Base-by-base conservation (phyloP, 2,113 vertebrate genomes). In the Zosterops pallidus region DNA sequence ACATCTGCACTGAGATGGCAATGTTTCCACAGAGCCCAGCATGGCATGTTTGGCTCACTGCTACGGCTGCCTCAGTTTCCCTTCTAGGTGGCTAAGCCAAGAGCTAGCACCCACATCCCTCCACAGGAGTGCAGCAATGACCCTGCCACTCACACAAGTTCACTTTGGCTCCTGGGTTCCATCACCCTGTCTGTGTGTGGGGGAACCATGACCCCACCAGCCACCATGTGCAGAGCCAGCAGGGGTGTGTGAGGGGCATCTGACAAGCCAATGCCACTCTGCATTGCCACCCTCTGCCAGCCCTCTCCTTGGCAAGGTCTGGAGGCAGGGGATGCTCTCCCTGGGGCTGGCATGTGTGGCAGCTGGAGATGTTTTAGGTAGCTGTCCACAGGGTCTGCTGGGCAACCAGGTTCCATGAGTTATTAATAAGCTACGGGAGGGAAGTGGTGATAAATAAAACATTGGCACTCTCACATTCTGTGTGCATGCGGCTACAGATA, bases 31-130 rank as follows among this genome's bases (percentile, higher is more conserved):
- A 31, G 59, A 74, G 46, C n/a, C 41, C 81, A 74, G 68, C 50
- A 37, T 0, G 0, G 41, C 2, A 0, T 0, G 0, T 52, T 18
- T 69, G n/a, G 53, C 41, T 80, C 49, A 15, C 12, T 0, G 1
- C 59, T 81, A n/a, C 19, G 28, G 22, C 28, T 90, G 84, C 90
- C 88, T 94, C 95, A 71, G 52, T 86, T 91, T 94, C 60, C 60
- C 72, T 87, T 65, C 42, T n/a, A 17, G 31, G 37, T 55, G 41
- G 10, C 64, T 39, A 10, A 94, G 56, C 31, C 69, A 63, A 41
- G 50, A 89, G 26, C 24, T 3, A 3, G 35, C 71, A 31, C 21
- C 46, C 6, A 1, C 26, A n/a, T n/a, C 17, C n/a, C 42, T 60
- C 49, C 60, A 65, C 0, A 0, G 78, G 41, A 92, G 68, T 2